phyloP scores from a whole-genome alignment of 2,888 invertebrate species.

The Ectobius pallidus region DNA sequence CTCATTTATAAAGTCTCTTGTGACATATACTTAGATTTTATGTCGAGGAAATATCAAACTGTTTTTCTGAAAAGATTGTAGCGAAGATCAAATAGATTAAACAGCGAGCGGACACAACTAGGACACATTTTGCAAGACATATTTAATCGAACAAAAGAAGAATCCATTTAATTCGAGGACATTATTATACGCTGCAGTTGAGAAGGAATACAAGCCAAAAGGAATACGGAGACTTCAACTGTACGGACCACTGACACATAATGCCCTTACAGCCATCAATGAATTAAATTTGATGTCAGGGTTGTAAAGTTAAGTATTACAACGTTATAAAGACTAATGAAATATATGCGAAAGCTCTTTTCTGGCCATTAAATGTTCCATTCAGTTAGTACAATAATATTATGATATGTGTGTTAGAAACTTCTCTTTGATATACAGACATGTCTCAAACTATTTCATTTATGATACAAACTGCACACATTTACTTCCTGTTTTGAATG shows the following conservation, averaged over 20 bases:
- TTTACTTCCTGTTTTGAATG: too few relatives aligned
- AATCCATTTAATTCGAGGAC: conserved; percentile 6
- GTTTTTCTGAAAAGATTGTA: neutral
- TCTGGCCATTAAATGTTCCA: too few relatives aligned
- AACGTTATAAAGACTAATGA: neutral
- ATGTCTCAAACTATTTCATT: too few relatives aligned
- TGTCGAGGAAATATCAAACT: conserved; percentile 6
- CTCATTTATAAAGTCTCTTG: too few relatives aligned
- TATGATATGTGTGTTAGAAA: too few relatives aligned
- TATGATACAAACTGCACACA: too few relatives aligned
- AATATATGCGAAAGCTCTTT: neutral
- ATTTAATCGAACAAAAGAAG: conserved; percentile 1
- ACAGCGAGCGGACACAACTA: conserved; percentile 13
- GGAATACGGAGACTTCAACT: neutral
- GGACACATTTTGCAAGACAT: neutral
- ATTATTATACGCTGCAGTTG: conserved; percentile 6
- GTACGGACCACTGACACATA: neutral
- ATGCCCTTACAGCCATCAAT: neutral
- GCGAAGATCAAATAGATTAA: neutral
- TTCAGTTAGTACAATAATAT: too few relatives aligned
- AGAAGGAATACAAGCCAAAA: conserved; percentile 24
- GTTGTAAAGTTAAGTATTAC: neutral
- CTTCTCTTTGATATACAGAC: too few relatives aligned
- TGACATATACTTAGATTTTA: too few relatives aligned
- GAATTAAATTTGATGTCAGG: neutral